Conservation (phyloP, 2,888 invertebrate species). For the Bimastos eiseni region DNA sequence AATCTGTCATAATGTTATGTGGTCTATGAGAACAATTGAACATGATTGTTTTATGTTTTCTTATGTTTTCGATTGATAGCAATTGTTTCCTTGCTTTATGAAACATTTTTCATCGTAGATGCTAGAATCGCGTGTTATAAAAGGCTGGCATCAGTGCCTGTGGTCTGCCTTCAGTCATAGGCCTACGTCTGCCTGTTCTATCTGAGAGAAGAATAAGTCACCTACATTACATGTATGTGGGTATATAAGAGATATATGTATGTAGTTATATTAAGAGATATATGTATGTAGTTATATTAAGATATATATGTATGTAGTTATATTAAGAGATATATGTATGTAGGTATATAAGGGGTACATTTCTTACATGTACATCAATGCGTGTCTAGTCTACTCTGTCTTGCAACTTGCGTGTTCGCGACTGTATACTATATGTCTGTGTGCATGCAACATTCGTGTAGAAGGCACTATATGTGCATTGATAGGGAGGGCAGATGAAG, state of each 20-base stretch:
- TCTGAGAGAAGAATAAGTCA: neutral
- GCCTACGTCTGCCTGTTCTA: neutral
- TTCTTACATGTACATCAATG: no score
- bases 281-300: neutral
- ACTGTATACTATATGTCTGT: neutral
- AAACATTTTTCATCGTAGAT: slow-evolving; percentile 8
- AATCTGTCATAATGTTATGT: no score
- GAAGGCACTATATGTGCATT: neutral
- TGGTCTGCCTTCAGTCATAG: neutral
- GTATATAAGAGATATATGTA: neutral
- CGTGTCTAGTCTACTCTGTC: neutral
- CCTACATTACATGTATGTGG: neutral
- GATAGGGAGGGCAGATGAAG: neutral
- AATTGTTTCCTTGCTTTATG: neutral
- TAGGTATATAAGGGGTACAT: no score
- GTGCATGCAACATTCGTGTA: neutral
- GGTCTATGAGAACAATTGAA: no score
- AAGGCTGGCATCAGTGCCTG: neutral
- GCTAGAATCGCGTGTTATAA: neutral
- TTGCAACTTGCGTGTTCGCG: neutral
- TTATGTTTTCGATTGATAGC: neutral
- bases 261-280: neutral
- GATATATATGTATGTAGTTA: neutral
- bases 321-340: neutral
- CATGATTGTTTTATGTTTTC: neutral